Base-by-base conservation (phyloP, 1,140 invertebrate genomes). In the Bombyx mori region DNA sequence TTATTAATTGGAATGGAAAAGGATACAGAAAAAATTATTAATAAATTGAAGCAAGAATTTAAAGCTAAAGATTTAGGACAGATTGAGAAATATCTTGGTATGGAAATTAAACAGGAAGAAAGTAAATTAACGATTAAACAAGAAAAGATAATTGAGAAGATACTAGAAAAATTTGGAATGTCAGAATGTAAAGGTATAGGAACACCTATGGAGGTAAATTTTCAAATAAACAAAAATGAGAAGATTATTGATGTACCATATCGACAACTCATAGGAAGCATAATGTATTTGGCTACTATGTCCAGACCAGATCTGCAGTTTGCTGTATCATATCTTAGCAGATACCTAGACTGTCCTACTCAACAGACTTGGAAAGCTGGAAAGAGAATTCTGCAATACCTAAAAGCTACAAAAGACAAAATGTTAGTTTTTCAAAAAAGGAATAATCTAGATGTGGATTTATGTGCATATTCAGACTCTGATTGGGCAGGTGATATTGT, bases 271-370 rank as follows among this genome's bases (percentile, higher is more conserved):
- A 58, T 69, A 26, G 63, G 66, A 54, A 42, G 49, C 26, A 52
- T 71, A 42, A 65, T 64, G 50, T 71, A 57, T 44, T 35, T 73
- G 43, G 12, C 68, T 10, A 61, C 43, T 44, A 55, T 42, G 8
- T 65, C 48, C 26, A 61, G 65, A 57, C 66, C 67, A 35, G 76
- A 75, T 58, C 64, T 77, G 35, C 48, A 58, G 35, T 79, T 57
- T 71, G 52, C 61, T 35, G 61, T 63, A 52, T 66, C 53, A 47
- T 65, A 63, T 63, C 50, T 72, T 10, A 69, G 66, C 49, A n/a
- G 62, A 62, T 66, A 65, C 52, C 54, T 67, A 42, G 54, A 73
- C 48, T 73, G 71, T 49, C 62, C 69, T 18, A 71, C 56, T 22
- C 18, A 60, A 26, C 43, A 55, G 35, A 42, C 56, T 46, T 75